Conservation (phyloP, 2,888 invertebrate genomes). For the Slavum lentiscoides region DNA sequence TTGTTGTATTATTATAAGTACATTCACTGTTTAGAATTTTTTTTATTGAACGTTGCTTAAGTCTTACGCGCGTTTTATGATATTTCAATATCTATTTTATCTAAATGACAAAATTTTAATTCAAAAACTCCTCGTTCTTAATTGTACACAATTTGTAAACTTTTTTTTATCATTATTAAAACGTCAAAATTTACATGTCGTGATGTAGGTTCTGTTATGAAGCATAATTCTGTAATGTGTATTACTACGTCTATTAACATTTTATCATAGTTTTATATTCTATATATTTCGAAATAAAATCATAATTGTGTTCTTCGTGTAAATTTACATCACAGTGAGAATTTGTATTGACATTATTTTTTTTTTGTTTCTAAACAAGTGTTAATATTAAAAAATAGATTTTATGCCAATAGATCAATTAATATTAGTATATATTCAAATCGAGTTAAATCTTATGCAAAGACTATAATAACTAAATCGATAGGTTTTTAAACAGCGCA, state of each 20-base stretch:
- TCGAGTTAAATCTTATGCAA: neutral
- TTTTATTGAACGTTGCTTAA: neutral
- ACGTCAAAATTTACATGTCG: neutral
- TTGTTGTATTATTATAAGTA: neutral
- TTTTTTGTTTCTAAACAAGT: too few species aligned
- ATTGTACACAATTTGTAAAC: neutral
- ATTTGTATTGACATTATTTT: too few species aligned
- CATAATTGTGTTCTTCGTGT: too few species aligned
- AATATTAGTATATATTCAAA: too few species aligned
- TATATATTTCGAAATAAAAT: too few species aligned
- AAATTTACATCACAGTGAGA: too few species aligned
- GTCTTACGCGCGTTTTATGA: neutral
- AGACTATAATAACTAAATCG: neutral
- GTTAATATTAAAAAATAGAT: too few species aligned
- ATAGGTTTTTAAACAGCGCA: neutral
- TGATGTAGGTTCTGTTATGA: neutral
- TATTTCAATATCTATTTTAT: neutral
- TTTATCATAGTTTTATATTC: too few species aligned
- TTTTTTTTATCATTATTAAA: neutral
- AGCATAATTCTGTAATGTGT: neutral
- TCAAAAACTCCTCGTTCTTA: neutral
- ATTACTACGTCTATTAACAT: neutral
- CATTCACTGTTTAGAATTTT: constrained; percentile 1
- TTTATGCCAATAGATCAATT: too few species aligned
- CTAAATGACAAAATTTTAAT: neutral